Base-by-base conservation (phyloP, 1,140 invertebrate genomes). In the Aphelenchoides besseyi region DNA sequence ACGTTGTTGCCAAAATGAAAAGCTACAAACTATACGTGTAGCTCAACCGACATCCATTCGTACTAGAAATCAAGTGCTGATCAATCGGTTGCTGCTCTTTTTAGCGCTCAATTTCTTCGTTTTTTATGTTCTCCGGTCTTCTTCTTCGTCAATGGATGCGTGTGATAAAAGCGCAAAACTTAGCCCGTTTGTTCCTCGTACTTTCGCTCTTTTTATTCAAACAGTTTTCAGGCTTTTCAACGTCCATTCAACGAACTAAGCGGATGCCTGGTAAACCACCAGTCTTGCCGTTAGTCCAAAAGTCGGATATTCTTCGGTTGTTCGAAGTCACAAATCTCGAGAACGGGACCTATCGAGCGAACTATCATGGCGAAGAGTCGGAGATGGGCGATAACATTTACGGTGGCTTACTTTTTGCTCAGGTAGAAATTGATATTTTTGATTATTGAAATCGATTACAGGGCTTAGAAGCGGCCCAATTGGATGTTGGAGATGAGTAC, bases 391-490 rank as follows among this genome's bases (percentile, higher is more conserved):
- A 59, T 5, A 59, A 59, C 18, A 18, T 59, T 33, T 28, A 59
- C 18, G 55, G 55, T 18, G 55, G 55, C 18, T 23, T 59, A 33
- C 18, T 59, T 8, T 33, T 59, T 33, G 55, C 55, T 59, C 55
- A 59, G 23, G 41, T 48, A n/a, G n/a, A n/a, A 23, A 48, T 12
- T 48, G 12, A 12, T 48, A 12, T 23, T 23, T 48, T 48, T 12
- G 41, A 48, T 48, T 48, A 48, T 48, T 48, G 12, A 23, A n/a
- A 48, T 48, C 23, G 41, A 48, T 48, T 48, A 23, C 41, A 48
- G 41, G 55, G 55, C 5, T 59, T 59, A 23, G 26, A 59, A 59
- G 55, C 55, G 12, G 55, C 55, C 5, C 55, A 59, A 33, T 16
- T 59, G 5, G 55, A 59, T 33, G 55, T 59, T 28, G 5, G 5